Evolutionary conservation across 2,888 invertebrate species (phyloP), one percentile per base, ranked within the genome.

Genomic region (Amblyteles armatorius): DNA sequence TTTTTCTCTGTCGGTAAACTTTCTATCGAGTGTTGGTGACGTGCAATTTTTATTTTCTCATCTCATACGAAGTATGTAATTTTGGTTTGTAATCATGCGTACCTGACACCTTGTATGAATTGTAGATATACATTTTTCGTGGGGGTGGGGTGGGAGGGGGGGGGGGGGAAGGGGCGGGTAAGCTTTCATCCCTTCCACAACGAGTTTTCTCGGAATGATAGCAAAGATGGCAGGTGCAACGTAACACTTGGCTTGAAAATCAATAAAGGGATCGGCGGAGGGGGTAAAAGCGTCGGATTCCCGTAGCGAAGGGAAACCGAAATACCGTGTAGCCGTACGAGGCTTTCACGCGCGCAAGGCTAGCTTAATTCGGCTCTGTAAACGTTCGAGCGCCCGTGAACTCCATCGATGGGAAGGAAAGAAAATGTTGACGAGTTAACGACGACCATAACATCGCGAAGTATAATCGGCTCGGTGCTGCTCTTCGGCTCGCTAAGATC

Each of bases 171-270:
- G 40, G 11, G 57, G 29, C 9, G 26, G 26, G 26, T 5, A 29
- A 60, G 13, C 29, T 26, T 60, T n/a, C 67, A 16, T 33, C 50
- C 48, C 50, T 22, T 19, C 71, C 13, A 40, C 19, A 48, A 26
- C 48, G 22, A 40, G 9, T 44, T 40, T 57, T 57, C 29, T 19
- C 44, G 22, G 52, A 85, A 80, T 80, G 77, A 79, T 60, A 82
- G 67, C 82, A 88, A 88, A 91, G 92, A 91, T 91, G 92, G 92
- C 92, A 91, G 91, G 88, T 91, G 88, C 76, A 89, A 89, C 87
- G 85, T 84, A 81, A 84, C 74, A 79, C 76, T 78, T 55, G 85
- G 83, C 83, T 67, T 84, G 89, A 89, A 92, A 92, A 93, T 93
- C 92, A 93, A 92, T 93, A 93, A 90, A 89, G 89, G 89, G 86